A percentile compares a stretch with the other conserved stretches of the same genome.
Evolutionary conservation across 2,888 invertebrate species (phyloP).

Genomic region (Matsumyia berberina): DNA sequence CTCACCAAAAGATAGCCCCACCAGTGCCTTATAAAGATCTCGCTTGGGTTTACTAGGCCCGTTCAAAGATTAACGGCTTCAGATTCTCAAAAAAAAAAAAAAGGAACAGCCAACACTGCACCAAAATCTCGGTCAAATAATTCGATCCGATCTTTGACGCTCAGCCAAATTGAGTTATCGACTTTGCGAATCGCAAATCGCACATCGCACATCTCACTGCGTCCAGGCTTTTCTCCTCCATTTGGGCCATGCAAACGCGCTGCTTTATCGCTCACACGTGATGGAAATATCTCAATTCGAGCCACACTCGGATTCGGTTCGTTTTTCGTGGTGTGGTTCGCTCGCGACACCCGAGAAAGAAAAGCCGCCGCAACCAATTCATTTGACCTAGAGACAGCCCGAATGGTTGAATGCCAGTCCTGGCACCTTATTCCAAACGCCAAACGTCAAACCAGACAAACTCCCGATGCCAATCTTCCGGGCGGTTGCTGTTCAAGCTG

Average conservation of each 20-base stretch:
- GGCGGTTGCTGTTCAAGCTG: conserved; percentile 23
- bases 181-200: conserved; percentile 45
- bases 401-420: conserved; percentile 38
- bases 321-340: conserved; percentile 6
- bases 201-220: conserved; percentile 37
- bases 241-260: conserved; percentile 43
- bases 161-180: conserved; percentile 71
- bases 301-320: conserved; percentile 22
- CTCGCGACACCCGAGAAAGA: conserved; percentile 12
- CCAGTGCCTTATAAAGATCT: neutral
- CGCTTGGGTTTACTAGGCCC: conserved; percentile 25
- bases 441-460: conserved; percentile 34
- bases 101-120: no score
- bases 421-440: conserved; percentile 54
- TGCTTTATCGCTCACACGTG: conserved; percentile 68
- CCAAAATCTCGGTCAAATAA: conserved; percentile 66
- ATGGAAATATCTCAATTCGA: conserved; percentile 68
- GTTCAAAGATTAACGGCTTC: conserved; percentile 45
- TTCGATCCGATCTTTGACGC: conserved; percentile 67
- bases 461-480: conserved; percentile 60
- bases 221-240: conserved; percentile 32
- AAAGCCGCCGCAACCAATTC: conserved; percentile 48
- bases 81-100: conserved; percentile 29
- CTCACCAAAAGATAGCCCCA: conserved; percentile 10
- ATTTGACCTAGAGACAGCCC: conserved; percentile 66